phyloP scores from a whole-genome alignment of 1,140 invertebrate genomes.

The Ganaspis sp. region DNA sequence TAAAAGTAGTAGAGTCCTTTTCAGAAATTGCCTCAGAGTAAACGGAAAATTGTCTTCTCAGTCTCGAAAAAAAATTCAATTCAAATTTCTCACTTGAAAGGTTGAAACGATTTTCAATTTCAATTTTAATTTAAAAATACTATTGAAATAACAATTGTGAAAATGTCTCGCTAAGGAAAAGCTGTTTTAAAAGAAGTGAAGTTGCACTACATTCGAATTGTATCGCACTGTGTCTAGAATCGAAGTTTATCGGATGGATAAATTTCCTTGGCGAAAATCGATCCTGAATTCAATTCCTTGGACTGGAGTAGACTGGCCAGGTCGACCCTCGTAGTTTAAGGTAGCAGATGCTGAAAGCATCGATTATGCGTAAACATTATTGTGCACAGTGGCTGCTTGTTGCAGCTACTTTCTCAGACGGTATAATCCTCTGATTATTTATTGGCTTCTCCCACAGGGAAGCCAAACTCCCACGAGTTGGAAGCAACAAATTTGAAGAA shows the following conservation, averaged over 20 bases:
- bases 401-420: slow-evolving; percentile 6
- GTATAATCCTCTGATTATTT: slow-evolving; percentile 25
- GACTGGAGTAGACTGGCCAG: neutral
- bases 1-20: too few relatives aligned
- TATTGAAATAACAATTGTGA: too few relatives aligned
- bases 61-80: too few relatives aligned
- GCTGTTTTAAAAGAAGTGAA: too few relatives aligned
- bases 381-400: neutral
- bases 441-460: neutral
- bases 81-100: too few relatives aligned
- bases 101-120: neutral
- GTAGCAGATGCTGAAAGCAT: slow-evolving; percentile 17
- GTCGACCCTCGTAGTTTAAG: slow-evolving; percentile 13
- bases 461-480: neutral
- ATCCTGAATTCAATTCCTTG: neutral
- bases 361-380: slow-evolving; percentile 29
- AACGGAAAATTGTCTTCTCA: too few relatives aligned
- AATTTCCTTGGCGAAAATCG: neutral
- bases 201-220: neutral
- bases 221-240: neutral
- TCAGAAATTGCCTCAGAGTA: too few relatives aligned
- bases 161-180: too few relatives aligned
- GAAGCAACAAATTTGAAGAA: slow-evolving; percentile 6
- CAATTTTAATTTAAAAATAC: too few relatives aligned
- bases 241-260: neutral